A percentile compares a stretch with the other conserved stretches of the same genome.
These are phyloP conservation scores for Oreochromis mossambicus DNA, from an alignment of 2,797 vertebrate species.

Conservation along the genomic window DNA sequence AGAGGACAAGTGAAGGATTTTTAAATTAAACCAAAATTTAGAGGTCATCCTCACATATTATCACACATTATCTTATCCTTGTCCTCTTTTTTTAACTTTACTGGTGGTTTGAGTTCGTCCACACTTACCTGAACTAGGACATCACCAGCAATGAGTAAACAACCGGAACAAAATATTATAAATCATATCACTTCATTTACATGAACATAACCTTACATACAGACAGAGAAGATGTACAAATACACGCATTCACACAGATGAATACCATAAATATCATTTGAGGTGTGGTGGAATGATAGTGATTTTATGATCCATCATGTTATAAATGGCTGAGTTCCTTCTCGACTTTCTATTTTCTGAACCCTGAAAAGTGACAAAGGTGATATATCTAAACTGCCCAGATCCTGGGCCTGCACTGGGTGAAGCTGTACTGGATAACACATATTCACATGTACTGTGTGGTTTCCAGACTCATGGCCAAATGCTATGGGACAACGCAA, in stretches of 20 bases:
- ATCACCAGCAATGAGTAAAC: conserved; percentile 13
- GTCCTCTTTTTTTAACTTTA: background rate
- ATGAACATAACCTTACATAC: conserved; percentile 11
- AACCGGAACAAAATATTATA: conserved; percentile 16
- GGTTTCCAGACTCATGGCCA: conserved; percentile 7
- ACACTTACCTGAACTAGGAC: conserved; percentile 41
- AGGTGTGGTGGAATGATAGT: conserved; percentile 10
- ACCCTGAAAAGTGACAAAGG: background rate
- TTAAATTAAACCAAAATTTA: conserved; percentile 17
- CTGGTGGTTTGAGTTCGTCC: conserved; percentile 24
- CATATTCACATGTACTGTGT: background rate
- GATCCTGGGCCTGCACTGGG: background rate
- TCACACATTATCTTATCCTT: background rate
- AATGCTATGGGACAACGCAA: conserved; percentile 33
- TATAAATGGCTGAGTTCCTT: conserved; percentile 36
- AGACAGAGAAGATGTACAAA: background rate
- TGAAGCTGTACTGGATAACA: background rate
- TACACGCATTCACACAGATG: background rate
- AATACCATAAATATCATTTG: conserved; percentile 19
- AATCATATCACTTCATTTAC: conserved; percentile 18
- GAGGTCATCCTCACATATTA: conserved; percentile 27
- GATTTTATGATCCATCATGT: background rate
- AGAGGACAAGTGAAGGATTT: background rate
- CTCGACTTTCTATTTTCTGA: conserved; percentile 22
- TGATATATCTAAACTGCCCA: background rate